A percentile compares a stretch with the other conserved stretches of the same genome.
phyloP scores from a whole-genome alignment of 2,797 vertebrate species.

The Chiloscyllium punctatum region DNA sequence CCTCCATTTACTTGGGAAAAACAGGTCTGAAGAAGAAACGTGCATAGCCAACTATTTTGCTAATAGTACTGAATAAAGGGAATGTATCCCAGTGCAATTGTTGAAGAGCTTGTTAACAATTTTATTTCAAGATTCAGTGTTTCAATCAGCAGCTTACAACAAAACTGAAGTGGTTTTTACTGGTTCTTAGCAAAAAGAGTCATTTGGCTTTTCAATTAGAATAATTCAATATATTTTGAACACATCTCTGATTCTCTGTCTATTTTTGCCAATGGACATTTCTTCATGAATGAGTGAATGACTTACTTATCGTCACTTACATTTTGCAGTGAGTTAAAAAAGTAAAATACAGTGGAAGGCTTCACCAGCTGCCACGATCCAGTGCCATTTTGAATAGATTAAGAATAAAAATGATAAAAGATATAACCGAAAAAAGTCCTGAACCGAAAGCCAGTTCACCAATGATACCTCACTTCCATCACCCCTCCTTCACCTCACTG shows the following conservation, averaged over 20 bases:
- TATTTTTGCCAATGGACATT: background rate
- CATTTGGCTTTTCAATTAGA: background rate
- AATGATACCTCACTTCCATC: too few relatives aligned
- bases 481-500: too few relatives aligned
- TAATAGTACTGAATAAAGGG: background rate
- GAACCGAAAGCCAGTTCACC: too few relatives aligned
- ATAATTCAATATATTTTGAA: background rate
- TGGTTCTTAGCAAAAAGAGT: background rate
- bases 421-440: too few relatives aligned
- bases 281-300: too few relatives aligned
- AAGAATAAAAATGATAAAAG: too few relatives aligned
- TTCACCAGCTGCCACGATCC: too few relatives aligned
- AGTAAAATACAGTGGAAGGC: too few relatives aligned
- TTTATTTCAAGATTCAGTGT: background rate
- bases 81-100: background rate
- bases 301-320: too few relatives aligned
- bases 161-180: background rate
- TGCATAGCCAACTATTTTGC: background rate
- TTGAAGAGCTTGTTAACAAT: background rate
- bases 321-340: too few relatives aligned
- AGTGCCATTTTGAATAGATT: too few relatives aligned
- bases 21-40: background rate
- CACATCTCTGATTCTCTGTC: background rate
- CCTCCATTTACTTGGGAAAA: background rate
- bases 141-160: background rate